Evolutionary conservation across 2,797 vertebrate genomes (phyloP).

Genomic region (Anas flavirostris): DNA sequence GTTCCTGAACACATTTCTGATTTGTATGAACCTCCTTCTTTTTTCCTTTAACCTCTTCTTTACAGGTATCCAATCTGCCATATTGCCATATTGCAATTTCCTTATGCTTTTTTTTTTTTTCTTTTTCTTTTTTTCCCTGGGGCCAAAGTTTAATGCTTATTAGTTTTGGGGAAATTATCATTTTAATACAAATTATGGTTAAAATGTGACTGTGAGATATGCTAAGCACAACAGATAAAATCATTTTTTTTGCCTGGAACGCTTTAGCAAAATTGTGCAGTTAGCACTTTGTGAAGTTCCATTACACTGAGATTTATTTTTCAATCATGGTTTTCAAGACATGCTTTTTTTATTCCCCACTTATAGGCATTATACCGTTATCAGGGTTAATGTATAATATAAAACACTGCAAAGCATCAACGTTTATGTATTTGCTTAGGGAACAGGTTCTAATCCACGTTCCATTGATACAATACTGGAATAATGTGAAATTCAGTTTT

Average conservation of each 20-base stretch:
- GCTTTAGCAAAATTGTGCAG: neutral
- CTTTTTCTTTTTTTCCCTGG: neutral
- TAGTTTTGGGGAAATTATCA: constrained; percentile 25
- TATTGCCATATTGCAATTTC: constrained; percentile 33
- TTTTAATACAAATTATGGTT: constrained; percentile 40
- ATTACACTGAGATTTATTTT: constrained; percentile 55
- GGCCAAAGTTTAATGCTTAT: constrained; percentile 42
- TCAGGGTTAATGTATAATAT: neutral
- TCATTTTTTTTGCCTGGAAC: neutral
- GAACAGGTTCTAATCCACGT: neutral
- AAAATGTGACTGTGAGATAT: constrained; percentile 28
- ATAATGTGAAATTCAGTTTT: neutral
- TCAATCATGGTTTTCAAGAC: neutral
- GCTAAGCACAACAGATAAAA: constrained; percentile 46
- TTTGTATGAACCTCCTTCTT: constrained; percentile 14
- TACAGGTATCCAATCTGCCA: neutral
- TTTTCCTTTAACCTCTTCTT: constrained; percentile 13
- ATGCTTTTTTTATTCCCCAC: constrained; percentile 15
- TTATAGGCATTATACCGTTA: neutral
- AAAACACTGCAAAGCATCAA: neutral
- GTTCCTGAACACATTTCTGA: neutral
- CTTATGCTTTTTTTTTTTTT: neutral
- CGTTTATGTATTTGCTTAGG: neutral
- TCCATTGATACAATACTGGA: neutral
- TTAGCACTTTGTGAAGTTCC: constrained; percentile 39